A percentile compares a stretch with the other conserved stretches of the same genome.
Conservation (phyloP, 2,113 vertebrate species). For the Eulemur macaco region DNA sequence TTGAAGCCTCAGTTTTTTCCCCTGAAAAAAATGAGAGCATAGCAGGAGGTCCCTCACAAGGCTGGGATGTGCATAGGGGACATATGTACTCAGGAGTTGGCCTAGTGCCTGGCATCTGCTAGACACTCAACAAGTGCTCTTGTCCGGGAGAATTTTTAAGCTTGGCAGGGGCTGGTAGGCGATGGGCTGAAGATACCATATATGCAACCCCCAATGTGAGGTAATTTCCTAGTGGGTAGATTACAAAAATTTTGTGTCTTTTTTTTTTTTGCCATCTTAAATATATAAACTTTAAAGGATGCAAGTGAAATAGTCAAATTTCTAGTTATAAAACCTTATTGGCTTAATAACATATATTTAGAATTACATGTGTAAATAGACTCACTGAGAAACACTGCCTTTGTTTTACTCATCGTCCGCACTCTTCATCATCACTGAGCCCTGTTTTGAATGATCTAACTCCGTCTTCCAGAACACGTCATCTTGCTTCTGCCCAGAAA, state of each 20-base stretch:
- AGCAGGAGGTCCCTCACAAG: not conserved
- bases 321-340: not conserved
- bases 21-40: not conserved
- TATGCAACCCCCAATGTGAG: not conserved
- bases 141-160: not conserved
- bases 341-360: not conserved
- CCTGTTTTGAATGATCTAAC: not conserved
- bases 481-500: not conserved
- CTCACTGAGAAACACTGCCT: not conserved
- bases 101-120: not conserved
- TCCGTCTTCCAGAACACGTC: not conserved
- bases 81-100: not conserved
- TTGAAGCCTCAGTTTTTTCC: not conserved
- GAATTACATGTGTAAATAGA: not conserved
- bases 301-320: not conserved
- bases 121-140: not conserved
- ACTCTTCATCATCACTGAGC: not conserved
- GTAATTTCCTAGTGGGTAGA: slow-evolving; percentile 14
- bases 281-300: not conserved
- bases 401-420: not conserved
- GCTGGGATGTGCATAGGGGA: not conserved
- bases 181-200: not conserved
- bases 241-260: not conserved
- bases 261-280: not conserved
- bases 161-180: not conserved